Conservation (phyloP, 2,113 vertebrate genomes). For the Nycticryphes semicollaris region DNA sequence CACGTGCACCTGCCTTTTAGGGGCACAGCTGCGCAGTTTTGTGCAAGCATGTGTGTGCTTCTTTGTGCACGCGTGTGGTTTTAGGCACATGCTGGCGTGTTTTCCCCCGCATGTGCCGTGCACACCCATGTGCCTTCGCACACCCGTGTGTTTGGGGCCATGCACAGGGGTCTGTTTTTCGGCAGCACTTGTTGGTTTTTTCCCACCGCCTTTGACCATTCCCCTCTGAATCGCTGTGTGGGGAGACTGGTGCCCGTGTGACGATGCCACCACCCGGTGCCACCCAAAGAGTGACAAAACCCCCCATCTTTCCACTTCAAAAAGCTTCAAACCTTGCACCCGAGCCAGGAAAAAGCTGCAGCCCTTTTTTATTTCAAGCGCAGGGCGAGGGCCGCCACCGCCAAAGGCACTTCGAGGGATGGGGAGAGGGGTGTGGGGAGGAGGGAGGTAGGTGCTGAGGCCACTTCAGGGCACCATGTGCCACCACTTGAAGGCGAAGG, state of each 20-base stretch:
- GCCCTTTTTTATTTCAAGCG: neutral
- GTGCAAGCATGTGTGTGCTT: neutral
- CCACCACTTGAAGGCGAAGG: constrained; percentile 89
- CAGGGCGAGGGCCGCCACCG: fast-evolving
- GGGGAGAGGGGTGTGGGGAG: neutral
- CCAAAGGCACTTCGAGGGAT: neutral
- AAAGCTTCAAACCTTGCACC: neutral
- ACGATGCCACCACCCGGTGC: fast-evolving
- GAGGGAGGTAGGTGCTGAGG: fast-evolving
- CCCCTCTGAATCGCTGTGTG: neutral
- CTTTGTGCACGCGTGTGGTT: neutral
- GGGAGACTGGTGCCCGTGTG: fast-evolving
- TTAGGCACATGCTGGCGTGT: fast-evolving
- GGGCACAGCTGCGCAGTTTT: too few relatives aligned
- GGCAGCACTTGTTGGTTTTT: fast-evolving
- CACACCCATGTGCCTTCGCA: fast-evolving
- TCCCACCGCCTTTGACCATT: fast-evolving
- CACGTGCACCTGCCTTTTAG: too few relatives aligned
- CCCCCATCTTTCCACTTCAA: fast-evolving
- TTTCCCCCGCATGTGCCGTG: too few relatives aligned
- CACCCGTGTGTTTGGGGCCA: fast-evolving
- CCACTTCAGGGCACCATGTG: constrained; percentile 81
- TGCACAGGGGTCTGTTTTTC: fast-evolving
- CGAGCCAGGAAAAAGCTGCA: neutral
- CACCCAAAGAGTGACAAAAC: neutral